A percentile compares a stretch with the other conserved stretches of the same genome.
Conservation (phyloP, 2,113 vertebrate genomes). For the Epinephelus moara region DNA sequence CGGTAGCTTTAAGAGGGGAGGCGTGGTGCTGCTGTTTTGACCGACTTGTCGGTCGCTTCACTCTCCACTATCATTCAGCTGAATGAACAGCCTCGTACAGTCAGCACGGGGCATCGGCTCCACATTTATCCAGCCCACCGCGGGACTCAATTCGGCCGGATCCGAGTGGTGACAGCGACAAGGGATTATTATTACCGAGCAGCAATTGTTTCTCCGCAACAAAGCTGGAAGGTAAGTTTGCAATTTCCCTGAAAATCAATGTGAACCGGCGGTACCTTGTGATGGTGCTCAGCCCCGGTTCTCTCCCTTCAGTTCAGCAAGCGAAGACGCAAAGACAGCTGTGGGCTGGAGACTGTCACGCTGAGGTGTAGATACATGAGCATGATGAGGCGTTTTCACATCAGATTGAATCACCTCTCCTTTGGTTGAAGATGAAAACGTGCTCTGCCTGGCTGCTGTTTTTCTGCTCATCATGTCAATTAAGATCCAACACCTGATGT, state of each 20-base stretch:
- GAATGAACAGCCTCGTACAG: conserved; percentile 66
- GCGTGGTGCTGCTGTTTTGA: conserved; percentile 78
- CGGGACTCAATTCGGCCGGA: neutral
- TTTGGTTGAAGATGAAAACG: neutral
- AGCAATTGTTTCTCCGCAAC: conserved; percentile 57
- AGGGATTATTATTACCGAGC: conserved; percentile 73
- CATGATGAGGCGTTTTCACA: neutral
- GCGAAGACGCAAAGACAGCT: neutral
- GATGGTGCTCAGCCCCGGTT: no score
- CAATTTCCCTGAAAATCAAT: neutral
- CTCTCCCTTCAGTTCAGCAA: neutral
- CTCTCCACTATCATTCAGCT: conserved; percentile 67
- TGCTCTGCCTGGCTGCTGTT: neutral
- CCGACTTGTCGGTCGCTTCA: conserved; percentile 65
- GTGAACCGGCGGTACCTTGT: neutral
- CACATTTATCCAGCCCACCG: neutral
- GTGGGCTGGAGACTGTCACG: neutral
- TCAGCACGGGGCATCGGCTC: conserved; percentile 45
- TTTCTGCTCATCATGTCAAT: conserved; percentile 11
- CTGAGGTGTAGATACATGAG: rapidly evolving
- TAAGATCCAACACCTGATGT: conserved; percentile 14
- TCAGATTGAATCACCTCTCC: rapidly evolving
- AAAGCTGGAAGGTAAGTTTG: conserved; percentile 68
- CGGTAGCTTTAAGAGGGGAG: conserved; percentile 82
- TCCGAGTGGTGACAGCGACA: conserved; percentile 50